These are phyloP conservation scores for Charanyca ferruginea DNA, from an alignment of 2,888 invertebrate genomes.

Conservation along the genomic window DNA sequence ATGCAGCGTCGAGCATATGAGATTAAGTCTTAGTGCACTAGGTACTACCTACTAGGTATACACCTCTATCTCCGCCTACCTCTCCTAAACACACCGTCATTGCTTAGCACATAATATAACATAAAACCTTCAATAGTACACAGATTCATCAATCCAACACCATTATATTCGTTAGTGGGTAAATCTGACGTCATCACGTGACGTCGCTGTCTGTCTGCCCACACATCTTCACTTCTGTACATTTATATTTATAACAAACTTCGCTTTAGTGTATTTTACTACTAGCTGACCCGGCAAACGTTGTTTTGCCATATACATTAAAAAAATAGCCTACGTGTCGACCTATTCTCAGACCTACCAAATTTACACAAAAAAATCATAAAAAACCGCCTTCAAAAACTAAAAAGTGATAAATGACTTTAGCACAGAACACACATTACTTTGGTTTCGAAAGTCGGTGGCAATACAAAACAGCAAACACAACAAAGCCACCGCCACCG, in stretches of 20 bases:
- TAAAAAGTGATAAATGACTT: too few relatives aligned
- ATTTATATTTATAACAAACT: constrained; percentile 56
- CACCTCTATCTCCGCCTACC: neutral
- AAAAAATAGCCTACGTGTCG: too few relatives aligned
- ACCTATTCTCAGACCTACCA: too few relatives aligned
- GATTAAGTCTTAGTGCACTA: neutral
- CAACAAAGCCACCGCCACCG: too few relatives aligned
- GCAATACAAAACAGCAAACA: too few relatives aligned
- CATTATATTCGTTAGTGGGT: constrained; percentile 39
- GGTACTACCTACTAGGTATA: too few relatives aligned
- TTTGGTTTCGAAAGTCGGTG: too few relatives aligned
- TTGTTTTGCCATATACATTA: too few relatives aligned
- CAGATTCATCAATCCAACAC: constrained; percentile 34
- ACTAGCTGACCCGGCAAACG: neutral
- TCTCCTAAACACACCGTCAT: neutral
- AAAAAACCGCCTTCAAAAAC: too few relatives aligned
- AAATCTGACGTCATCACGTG: constrained; percentile 45
- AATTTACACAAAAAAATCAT: too few relatives aligned
- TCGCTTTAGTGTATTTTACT: constrained; percentile 29
- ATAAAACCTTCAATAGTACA: constrained; percentile 31
- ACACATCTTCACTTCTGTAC: constrained; percentile 42
- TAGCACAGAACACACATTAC: too few relatives aligned
- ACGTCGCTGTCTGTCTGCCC: constrained; percentile 56
- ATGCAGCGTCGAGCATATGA: too few relatives aligned
- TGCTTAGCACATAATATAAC: neutral